Evolutionary conservation across 2,113 vertebrate species (phyloP).

Genomic region (Gasterosteus aculeatus): DNA sequence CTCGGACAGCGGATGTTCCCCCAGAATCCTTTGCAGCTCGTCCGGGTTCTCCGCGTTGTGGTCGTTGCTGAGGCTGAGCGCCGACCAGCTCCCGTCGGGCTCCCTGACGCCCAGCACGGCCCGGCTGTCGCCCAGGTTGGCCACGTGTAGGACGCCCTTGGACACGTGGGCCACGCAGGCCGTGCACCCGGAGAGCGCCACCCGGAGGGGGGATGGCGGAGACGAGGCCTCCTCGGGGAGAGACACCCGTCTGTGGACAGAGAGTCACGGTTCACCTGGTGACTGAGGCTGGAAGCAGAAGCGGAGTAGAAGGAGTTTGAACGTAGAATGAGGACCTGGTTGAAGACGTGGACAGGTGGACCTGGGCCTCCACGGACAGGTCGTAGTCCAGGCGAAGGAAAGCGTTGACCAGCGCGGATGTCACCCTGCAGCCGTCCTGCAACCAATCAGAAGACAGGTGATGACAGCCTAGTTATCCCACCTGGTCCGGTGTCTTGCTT

Average conservation of each 20-base stretch:
- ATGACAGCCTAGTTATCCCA: background rate
- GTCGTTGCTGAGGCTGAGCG: constrained; percentile 67
- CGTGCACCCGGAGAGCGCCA: constrained; percentile 73
- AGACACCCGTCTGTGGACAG: constrained; percentile 37
- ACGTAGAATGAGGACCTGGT: constrained; percentile 32
- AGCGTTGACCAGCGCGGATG: constrained; percentile 59
- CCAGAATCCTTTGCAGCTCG: constrained; percentile 68
- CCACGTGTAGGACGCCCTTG: constrained; percentile 60
- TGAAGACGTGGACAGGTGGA: constrained; percentile 57
- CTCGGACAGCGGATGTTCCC: constrained; percentile 66
- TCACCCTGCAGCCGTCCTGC: constrained; percentile 38
- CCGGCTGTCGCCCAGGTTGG: constrained; percentile 75
- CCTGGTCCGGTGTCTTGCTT: background rate
- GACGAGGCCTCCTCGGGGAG: constrained; percentile 38
- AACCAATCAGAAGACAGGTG: constrained; percentile 24
- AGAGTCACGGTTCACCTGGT: background rate
- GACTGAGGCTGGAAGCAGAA: background rate
- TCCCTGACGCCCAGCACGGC: constrained; percentile 72
- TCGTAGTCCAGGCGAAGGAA: constrained; percentile 76
- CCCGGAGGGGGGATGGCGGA: constrained; percentile 62
- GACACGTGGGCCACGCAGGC: constrained; percentile 69
- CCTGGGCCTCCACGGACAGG: constrained; percentile 76
- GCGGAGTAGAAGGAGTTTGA: background rate
- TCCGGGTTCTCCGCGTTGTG: constrained; percentile 75
- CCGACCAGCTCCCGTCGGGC: constrained; percentile 56